Evolutionary conservation across 2,113 vertebrate genomes (phyloP).

Genomic region (Hippocampus guttulatus): DNA sequence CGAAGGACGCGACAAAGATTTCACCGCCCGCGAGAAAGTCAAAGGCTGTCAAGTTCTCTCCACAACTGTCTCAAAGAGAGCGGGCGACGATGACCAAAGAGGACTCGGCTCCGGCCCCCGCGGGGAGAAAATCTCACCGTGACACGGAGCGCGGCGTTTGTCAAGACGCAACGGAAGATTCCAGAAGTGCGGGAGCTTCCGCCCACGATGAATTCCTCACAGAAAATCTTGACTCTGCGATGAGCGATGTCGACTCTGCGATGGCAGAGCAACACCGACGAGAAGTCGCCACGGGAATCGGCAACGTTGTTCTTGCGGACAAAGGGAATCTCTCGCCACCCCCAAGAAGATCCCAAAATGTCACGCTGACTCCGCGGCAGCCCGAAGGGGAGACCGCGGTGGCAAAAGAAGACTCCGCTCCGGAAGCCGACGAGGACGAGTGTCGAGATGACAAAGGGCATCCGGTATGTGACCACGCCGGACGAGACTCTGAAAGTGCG

Average conservation of each 20-base stretch:
- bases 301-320: background rate
- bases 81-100: background rate
- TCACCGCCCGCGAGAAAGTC: conserved; percentile 35
- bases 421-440: no score
- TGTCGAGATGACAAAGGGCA: background rate
- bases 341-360: background rate
- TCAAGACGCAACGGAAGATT: background rate
- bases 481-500: background rate
- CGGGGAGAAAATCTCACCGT: background rate
- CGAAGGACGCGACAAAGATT: conserved; percentile 7
- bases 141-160: no score
- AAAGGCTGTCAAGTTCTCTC: conserved; percentile 9
- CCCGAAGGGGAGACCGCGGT: background rate
- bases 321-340: background rate
- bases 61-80: background rate
- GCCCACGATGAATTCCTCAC: background rate
- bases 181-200: background rate
- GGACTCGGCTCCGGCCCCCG: background rate
- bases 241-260: background rate
- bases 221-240: background rate
- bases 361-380: background rate
- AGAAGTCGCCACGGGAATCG: background rate
- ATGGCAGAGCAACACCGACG: background rate
- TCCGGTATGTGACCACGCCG: background rate
- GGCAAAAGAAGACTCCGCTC: background rate